Evolutionary conservation across 2,113 vertebrate species (phyloP).

Genomic region (Microcebus murinus): DNA sequence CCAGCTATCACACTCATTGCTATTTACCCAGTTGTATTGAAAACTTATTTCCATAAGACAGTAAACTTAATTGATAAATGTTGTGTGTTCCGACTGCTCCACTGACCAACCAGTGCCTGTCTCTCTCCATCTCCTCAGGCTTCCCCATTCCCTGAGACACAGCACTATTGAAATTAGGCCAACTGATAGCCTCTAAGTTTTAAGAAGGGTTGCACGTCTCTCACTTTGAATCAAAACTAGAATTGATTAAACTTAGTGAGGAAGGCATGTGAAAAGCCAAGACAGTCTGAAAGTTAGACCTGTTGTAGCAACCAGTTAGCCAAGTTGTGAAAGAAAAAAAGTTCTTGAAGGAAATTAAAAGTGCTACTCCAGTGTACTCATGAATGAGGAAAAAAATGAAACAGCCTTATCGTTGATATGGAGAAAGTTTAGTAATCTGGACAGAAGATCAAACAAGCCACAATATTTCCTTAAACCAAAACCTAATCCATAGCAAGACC

Average conservation of each 20-base stretch:
- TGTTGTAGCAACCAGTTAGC: background rate
- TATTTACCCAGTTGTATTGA: background rate
- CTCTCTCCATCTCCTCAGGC: background rate
- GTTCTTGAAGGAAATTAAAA: background rate
- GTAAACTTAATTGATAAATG: too few relatives aligned
- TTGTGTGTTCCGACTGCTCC: background rate
- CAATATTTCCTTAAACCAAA: background rate
- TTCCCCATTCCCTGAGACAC: background rate
- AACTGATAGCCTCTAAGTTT: background rate
- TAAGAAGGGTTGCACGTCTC: background rate
- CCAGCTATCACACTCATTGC: background rate
- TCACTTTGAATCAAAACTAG: background rate
- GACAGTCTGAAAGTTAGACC: background rate
- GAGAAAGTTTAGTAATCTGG: background rate
- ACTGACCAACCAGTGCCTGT: too few relatives aligned
- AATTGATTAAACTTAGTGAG: background rate
- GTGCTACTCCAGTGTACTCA: background rate
- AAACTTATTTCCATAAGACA: background rate
- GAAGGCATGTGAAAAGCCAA: background rate
- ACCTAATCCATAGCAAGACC: background rate
- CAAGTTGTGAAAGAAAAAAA: background rate
- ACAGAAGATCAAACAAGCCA: background rate
- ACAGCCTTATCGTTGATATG: background rate
- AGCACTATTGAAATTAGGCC: background rate
- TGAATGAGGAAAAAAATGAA: background rate